These are phyloP conservation scores for Protula sp. DNA, from an alignment of 2,888 invertebrate genomes.

Conservation along the genomic window DNA sequence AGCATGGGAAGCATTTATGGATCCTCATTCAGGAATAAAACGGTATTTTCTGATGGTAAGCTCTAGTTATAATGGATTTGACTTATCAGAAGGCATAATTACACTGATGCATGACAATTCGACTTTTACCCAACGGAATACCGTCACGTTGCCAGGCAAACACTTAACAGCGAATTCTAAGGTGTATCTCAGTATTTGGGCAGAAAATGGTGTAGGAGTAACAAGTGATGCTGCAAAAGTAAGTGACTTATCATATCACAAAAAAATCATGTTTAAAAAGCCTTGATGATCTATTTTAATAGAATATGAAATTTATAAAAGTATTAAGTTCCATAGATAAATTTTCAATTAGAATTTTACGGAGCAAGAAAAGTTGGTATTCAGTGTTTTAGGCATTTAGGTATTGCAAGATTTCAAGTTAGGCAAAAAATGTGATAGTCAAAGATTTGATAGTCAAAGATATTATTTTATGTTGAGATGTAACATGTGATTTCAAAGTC, in stretches of 20 bases:
- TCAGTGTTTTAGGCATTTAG: no score
- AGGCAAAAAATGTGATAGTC: no score
- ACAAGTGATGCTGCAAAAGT: neutral
- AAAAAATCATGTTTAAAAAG: no score
- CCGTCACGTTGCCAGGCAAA: neutral
- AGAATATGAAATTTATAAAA: no score
- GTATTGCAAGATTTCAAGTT: neutral
- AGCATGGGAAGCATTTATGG: neutral
- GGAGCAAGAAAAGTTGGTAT: no score
- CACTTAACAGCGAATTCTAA: neutral
- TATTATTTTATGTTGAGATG: no score
- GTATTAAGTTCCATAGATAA: no score
- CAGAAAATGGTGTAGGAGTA: slow-evolving; percentile 1
- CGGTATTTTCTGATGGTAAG: neutral
- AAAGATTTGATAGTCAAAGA: no score
- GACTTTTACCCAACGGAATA: neutral
- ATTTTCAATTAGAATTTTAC: no score
- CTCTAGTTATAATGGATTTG: neutral
- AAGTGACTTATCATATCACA: neutral
- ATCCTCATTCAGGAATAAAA: neutral
- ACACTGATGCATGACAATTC: neutral
- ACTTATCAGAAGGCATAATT: neutral
- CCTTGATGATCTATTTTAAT: no score
- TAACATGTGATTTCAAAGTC: no score
- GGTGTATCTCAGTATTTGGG: neutral